These are phyloP conservation scores for Oplegnathus fasciatus DNA, from an alignment of 2,113 vertebrate genomes.

Conservation along the genomic window DNA sequence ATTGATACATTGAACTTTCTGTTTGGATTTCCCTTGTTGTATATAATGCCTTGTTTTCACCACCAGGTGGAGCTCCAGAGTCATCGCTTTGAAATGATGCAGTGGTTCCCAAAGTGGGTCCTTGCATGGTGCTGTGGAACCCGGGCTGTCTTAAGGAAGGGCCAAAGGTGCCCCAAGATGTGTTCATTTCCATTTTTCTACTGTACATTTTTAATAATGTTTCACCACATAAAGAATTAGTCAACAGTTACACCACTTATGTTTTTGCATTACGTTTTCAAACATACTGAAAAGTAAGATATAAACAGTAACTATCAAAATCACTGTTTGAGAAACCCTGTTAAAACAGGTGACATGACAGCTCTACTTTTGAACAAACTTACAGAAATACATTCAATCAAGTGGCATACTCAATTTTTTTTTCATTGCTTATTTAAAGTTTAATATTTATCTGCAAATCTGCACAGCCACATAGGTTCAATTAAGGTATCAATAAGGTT, in stretches of 20 bases:
- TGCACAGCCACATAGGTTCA: neutral
- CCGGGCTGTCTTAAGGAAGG: neutral
- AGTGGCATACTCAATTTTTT: neutral
- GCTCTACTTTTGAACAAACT: slow-evolving; percentile 32
- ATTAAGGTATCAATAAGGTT: neutral
- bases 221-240: neutral
- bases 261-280: slow-evolving; percentile 5
- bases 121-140: neutral
- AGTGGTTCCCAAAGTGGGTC: neutral
- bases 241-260: neutral
- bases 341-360: neutral
- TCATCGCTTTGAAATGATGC: slow-evolving; percentile 7
- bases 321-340: neutral
- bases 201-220: neutral
- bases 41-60: neutral
- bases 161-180: neutral
- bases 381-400: neutral
- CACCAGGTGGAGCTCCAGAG: slow-evolving; percentile 62
- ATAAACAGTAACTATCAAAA: neutral
- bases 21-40: neutral
- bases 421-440: neutral
- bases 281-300: neutral
- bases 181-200: neutral
- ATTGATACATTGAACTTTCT: neutral
- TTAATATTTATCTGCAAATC: no score